Evolutionary conservation across 2,888 invertebrate species (phyloP).

Genomic region (Listrodromus nycthemerus): DNA sequence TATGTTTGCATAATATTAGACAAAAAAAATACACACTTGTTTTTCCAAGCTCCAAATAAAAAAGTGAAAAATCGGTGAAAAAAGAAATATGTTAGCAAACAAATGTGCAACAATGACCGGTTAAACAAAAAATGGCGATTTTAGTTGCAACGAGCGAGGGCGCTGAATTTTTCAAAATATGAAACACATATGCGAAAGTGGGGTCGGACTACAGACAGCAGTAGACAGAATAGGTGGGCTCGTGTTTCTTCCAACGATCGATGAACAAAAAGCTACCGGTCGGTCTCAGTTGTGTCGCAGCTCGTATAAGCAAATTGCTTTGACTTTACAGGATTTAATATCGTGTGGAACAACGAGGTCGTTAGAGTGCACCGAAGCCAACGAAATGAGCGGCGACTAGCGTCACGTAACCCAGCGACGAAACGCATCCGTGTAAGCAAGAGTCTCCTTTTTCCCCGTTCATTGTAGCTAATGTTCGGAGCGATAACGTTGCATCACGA

Average conservation of each 20-base stretch:
- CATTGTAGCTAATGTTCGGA: not conserved
- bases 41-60: not conserved
- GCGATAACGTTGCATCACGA: slow-evolving; percentile 58
- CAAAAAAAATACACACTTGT: not conserved
- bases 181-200: too few species aligned
- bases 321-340: slow-evolving; percentile 6
- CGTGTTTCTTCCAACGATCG: slow-evolving; percentile 15
- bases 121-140: not conserved
- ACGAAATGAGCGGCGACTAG: not conserved
- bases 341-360: not conserved
- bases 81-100: too few species aligned
- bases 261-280: slow-evolving; percentile 20
- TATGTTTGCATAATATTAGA: not conserved
- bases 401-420: not conserved
- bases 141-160: not conserved
- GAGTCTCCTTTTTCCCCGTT: slow-evolving; percentile 14
- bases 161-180: not conserved
- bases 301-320: slow-evolving; percentile 27
- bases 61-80: not conserved
- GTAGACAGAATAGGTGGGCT: slow-evolving; percentile 17
- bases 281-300: not conserved
- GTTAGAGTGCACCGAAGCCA: not conserved
- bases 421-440: slow-evolving; percentile 4
- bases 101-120: too few species aligned
- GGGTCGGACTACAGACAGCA: not conserved